Base-by-base conservation (phyloP, 2,113 vertebrate species). In the Dasyprocta punctata region DNA sequence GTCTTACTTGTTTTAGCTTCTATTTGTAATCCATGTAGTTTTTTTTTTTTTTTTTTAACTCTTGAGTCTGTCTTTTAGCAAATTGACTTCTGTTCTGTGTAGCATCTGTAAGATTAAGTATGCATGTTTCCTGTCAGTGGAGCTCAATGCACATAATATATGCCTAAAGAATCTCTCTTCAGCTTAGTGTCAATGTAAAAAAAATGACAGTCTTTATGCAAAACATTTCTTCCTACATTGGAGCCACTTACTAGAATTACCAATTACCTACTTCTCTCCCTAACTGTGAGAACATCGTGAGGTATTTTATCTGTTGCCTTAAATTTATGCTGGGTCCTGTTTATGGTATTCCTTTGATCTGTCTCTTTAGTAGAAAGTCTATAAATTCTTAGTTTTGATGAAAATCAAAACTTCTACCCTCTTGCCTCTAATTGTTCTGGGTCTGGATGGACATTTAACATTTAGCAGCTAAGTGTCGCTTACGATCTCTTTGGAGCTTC, bases 361-460 rank as follows among this genome's bases (percentile, higher is more conserved):
- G 11, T 13, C 7, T 7, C 30, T 97, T 67, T 90, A 77, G 67
- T 77, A 81, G 49, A 84, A 86, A 89, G 49, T 78, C 65, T 92
- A 12, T 75, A 81, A 63, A 92, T 97, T 90, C 47, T n/a, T 80
- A 60, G 17, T 90, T 58, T 84, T 92, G 69, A 63, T 69, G 38
- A 86, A 71, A 58, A 93, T 89, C 93, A 69, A n/a, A 69, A 11
- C 54, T 73, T 91, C 30, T 65, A 38, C 5, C 0, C 33, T 41
- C 47, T 81, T 96, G 63, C 22, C 52, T 91, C 41, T 87, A 47
- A 78, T 85, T 96, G 58, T 97, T 97, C 63, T 71, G 63, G 61
- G 41, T 97, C 69, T 71, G 58, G 60, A 56, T 73, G 73, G 73
- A 77, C 28, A 54, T 36, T 84, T 80, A 95, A 92, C 3, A 83